Evolutionary conservation across 2,797 vertebrate species (phyloP), one percentile per base, ranked within the genome.

Genomic region (Chaetophractus vellerosus): DNA sequence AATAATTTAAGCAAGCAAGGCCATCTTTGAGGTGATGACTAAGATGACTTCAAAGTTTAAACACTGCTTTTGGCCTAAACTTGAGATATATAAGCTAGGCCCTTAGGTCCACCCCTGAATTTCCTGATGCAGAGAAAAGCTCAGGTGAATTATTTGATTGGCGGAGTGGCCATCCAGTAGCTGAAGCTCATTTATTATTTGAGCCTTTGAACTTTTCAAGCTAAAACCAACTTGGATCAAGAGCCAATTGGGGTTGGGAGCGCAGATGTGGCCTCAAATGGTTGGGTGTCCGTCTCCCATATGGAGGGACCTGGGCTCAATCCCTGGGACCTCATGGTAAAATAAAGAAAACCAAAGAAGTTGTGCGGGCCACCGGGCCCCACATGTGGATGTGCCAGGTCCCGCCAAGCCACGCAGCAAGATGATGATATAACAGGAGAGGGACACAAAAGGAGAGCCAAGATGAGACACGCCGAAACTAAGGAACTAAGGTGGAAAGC

Each of bases 201-300:
- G 26, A 21, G 3, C 5, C 18, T 72, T 66, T 82, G 87, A 69
- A 36, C 31, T n/a, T 69, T 38, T 15, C 15, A 87, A n/a, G 28
- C n/a, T 93, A 61, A 75, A 92, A 84, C 75, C 9, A 57, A 63
- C 76, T 52, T 50, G 16, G 45, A 50, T 48, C 55, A 87, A 92
- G 33, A 83, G 87, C 16, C 31, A 80, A 66, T 1, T 80, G 19
- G 64, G 45, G 45, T n/a, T n/a, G n/a, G n/a, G n/a, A 9, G 9
- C 5, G 41, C 45, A 45, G 45, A 45, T 45, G 45, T 45, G 45
- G 45, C 45, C 45, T 45, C 45, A 45, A 45, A 10, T 45, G 8
- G 10, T 8, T 45, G 45, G 45, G 8, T 8, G 7, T 10, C 45
- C 8, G 10, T 45, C 45, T 45, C 10, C 45, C 45, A 45, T 45